Percentiles rank a stretch among this genome's conserved stretches.
phyloP scores from a whole-genome alignment of 1,140 invertebrate genomes.

The Sinonovacula constricta region DNA sequence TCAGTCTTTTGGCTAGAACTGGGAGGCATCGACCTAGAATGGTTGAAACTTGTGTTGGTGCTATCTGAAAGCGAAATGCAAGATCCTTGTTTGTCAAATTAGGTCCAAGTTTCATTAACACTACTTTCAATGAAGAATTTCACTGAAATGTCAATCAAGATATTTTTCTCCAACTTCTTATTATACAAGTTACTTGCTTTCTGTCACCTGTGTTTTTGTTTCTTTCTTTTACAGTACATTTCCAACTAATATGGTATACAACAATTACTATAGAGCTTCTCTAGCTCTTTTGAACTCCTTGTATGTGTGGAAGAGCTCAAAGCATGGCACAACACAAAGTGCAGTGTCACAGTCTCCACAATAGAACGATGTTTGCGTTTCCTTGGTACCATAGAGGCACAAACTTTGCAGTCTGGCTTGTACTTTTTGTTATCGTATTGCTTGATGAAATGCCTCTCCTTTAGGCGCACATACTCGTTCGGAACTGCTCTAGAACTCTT shows the following conservation, averaged over 20 bases:
- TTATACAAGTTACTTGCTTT: too few species aligned
- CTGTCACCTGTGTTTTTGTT: too few species aligned
- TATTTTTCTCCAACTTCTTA: too few species aligned
- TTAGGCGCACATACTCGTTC: background rate
- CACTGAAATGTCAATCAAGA: too few species aligned
- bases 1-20: background rate
- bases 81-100: constrained; percentile 5
- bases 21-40: background rate
- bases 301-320: background rate
- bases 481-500: background rate
- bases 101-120: constrained; percentile 24
- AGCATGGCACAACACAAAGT: constrained; percentile 2
- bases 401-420: constrained; percentile 8
- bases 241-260: too few species aligned
- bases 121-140: too few species aligned
- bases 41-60: constrained; percentile 7
- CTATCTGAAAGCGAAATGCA: constrained; percentile 2
- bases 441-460: background rate
- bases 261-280: too few species aligned
- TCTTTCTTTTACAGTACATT: too few species aligned
- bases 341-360: constrained; percentile 4
- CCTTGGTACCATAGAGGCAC: background rate
- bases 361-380: background rate
- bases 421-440: constrained; percentile 9
- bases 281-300: constrained; percentile 1